Percentiles rank a stretch among this genome's conserved stretches.
Conservation (phyloP, 2,113 vertebrate species). For the Catharus fuscescens region DNA sequence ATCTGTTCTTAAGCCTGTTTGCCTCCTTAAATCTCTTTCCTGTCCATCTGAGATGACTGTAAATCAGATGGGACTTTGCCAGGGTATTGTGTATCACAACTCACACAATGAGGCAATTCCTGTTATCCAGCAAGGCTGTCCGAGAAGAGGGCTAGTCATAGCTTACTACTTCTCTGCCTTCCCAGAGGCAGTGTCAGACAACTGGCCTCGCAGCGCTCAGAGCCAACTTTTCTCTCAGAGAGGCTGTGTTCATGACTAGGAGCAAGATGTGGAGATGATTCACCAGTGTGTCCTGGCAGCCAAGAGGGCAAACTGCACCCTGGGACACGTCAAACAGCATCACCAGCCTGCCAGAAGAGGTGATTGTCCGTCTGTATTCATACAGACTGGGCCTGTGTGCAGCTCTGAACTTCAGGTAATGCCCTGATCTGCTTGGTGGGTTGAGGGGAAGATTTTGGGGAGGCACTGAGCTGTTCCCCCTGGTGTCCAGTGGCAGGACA, state of each 20-base stretch:
- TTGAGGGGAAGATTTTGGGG: accelerated
- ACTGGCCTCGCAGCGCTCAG: accelerated
- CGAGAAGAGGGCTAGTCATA: not conserved
- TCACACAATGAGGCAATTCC: not conserved
- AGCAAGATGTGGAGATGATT: not conserved
- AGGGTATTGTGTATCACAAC: not conserved
- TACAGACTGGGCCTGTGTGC: accelerated
- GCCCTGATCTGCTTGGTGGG: not conserved
- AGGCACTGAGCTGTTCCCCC: not conserved
- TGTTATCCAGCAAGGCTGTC: not conserved
- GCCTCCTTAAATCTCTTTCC: not conserved
- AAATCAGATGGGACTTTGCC: not conserved
- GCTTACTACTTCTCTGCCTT: not conserved
- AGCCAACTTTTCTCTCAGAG: not conserved
- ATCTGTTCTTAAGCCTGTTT: not conserved
- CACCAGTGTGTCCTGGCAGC: not conserved
- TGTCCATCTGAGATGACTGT: not conserved
- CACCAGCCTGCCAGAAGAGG: not conserved
- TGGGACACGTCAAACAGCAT: not conserved
- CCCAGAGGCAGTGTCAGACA: not conserved
- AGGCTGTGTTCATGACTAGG: not conserved
- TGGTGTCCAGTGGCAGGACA: not conserved
- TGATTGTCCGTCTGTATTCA: not conserved
- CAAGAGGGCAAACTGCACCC: not conserved
- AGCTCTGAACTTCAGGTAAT: not conserved